Base-by-base conservation (phyloP, 2,113 vertebrate genomes). In the Cephalopterus ornatus region DNA sequence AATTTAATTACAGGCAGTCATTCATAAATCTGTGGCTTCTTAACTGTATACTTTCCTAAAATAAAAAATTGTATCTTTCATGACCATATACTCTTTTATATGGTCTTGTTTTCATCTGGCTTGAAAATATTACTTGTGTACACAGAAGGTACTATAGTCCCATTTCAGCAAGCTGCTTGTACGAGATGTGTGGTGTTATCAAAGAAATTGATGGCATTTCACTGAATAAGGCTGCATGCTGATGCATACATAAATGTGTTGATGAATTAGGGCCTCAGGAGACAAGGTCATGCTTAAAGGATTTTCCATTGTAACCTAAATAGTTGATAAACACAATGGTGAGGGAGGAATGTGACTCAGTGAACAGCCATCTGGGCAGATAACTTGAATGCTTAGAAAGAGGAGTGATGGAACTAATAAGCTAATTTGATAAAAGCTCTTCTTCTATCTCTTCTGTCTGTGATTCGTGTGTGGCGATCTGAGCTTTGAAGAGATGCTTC, bases 291-390 rank as follows among this genome's bases (percentile, higher is more conserved):
- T 39, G 77, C 73, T 87, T 72, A 89, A 88, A 88, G 71, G 71
- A 91, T 92, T 95, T 96, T 95, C 91, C 27, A 2, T 50, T 79
- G 58, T 70, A 93, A 61, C 62, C 66, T 85, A 79, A 94, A 92
- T 58, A 70, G 70, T 58, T 79, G 66, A 85, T 89, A 91, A 95
- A 85, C 46, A 81, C 70, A 68, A 24, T 79, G 53, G 32, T 41
- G 68, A 95, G 32, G 35, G 72, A 80, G n/a, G 28, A 84, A 85
- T 78, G 52, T 72, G 74, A 72, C 41, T 88, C 41, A 58, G 21
- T 71, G 74, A 94, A 39, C 70, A 94, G 71, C 20, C 71, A 58
- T 88, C 85, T 79, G 77, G 32, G 58, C 66, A 83, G 67, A 92
- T 53, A 81, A 75, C 70, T 67, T 52, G 27, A 87, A 56, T 41